Conservation (phyloP, 2,888 invertebrate genomes). For the Tortrix viridana region DNA sequence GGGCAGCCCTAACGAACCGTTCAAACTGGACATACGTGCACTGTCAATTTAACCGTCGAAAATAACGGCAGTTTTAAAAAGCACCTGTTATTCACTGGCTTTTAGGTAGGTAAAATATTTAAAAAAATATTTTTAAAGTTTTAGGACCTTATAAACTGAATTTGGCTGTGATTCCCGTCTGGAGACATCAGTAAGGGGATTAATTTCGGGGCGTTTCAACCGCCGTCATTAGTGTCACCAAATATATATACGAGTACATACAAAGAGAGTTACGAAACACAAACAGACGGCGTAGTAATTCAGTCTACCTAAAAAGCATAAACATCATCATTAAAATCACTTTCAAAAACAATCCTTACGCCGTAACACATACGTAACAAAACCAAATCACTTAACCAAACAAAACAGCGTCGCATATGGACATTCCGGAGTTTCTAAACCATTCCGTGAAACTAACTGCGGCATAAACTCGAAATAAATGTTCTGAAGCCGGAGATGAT, state of each 20-base stretch:
- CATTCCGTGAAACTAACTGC: slow-evolving; percentile 33
- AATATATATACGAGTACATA: no score
- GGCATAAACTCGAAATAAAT: slow-evolving; percentile 33
- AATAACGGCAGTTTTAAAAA: slow-evolving; percentile 1
- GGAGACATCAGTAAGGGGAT: no score
- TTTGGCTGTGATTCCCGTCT: no score
- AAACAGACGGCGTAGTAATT: no score
- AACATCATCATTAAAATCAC: no score
- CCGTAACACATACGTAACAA: background rate
- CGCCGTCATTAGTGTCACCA: no score
- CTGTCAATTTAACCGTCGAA: slow-evolving; percentile 16
- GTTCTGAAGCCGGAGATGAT: slow-evolving; percentile 27
- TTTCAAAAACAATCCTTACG: no score
- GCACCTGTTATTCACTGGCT: background rate
- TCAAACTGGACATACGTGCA: slow-evolving; percentile 18
- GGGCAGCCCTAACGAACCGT: slow-evolving; percentile 47
- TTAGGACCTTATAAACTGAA: no score
- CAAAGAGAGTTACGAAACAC: no score
- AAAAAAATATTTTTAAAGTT: no score
- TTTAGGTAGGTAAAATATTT: background rate
- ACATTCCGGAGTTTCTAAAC: slow-evolving; percentile 19
- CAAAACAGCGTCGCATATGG: slow-evolving; percentile 12
- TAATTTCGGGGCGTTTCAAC: no score
- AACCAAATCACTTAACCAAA: slow-evolving; percentile 1
- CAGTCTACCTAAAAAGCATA: no score